These are phyloP conservation scores for Acleris holmiana DNA, from an alignment of 2,888 invertebrate species.

Conservation along the genomic window DNA sequence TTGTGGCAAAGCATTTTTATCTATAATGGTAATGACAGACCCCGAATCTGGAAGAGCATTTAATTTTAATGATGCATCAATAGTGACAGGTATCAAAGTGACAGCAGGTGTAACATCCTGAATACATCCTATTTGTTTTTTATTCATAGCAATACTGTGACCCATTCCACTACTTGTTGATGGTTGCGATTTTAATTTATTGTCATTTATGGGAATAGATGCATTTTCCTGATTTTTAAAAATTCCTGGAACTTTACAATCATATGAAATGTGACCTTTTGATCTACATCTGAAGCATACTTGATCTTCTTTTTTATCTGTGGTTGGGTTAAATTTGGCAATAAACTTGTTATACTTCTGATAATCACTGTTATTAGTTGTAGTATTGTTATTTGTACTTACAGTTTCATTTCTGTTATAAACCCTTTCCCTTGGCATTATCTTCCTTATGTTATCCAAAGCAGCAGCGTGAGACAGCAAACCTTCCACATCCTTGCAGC, in stretches of 20 bases:
- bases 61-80: neutral
- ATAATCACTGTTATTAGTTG: too few relatives aligned
- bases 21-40: slow-evolving; percentile 10
- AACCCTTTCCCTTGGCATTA: slow-evolving; percentile 3
- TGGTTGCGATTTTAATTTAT: neutral
- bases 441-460: slow-evolving; percentile 15
- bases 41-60: slow-evolving; percentile 15
- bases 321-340: neutral
- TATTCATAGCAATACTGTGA: neutral
- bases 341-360: neutral
- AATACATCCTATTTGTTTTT: neutral
- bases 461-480: slow-evolving; percentile 5
- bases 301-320: slow-evolving; percentile 8
- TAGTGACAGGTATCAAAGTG: neutral
- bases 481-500: slow-evolving; percentile 2
- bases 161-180: neutral
- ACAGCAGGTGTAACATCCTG: neutral
- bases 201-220: too few relatives aligned
- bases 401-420: neutral
- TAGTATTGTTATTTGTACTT: too few relatives aligned
- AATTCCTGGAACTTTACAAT: too few relatives aligned
- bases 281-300: slow-evolving; percentile 10
- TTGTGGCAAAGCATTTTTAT: slow-evolving; percentile 1
- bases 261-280: slow-evolving; percentile 12
- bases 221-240: too few relatives aligned